Evolutionary conservation across 2,113 vertebrate genomes (phyloP).

Genomic region (Myocastor coypus): DNA sequence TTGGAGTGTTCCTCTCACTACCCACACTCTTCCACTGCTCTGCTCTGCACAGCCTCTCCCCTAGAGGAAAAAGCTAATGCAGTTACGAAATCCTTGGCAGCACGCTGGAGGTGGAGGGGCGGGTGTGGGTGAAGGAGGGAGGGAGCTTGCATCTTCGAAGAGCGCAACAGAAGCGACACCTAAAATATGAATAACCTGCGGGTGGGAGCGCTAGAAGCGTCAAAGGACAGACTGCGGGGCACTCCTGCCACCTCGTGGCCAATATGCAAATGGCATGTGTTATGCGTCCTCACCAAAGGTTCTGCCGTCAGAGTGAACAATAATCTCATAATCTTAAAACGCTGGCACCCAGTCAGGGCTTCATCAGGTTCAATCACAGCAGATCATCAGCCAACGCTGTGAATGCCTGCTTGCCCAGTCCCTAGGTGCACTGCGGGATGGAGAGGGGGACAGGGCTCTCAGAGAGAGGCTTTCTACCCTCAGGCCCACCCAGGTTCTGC

Average conservation of each 20-base stretch:
- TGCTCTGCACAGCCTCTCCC: background rate
- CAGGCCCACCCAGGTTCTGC: background rate
- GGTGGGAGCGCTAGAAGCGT: background rate
- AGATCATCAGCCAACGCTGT: background rate
- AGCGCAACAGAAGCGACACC: background rate
- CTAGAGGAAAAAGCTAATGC: background rate
- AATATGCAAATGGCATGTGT: background rate
- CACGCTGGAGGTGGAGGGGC: accelerated
- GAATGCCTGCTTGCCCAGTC: background rate
- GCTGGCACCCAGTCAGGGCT: background rate
- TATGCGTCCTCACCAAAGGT: background rate
- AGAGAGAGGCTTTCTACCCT: background rate
- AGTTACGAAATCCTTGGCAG: background rate
- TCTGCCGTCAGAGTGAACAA: background rate
- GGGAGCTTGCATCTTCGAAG: conserved; percentile 27
- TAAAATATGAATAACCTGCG: background rate
- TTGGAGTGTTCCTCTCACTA: background rate
- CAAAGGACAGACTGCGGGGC: background rate
- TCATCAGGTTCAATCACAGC: background rate
- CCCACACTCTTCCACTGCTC: background rate
- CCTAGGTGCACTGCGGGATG: accelerated
- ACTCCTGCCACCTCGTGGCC: conserved; percentile 68
- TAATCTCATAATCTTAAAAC: conserved; percentile 34
- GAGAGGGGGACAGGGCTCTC: background rate
- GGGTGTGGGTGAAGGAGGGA: background rate